These are phyloP conservation scores for Limnephilus auricula DNA, from an alignment of 2,888 invertebrate species.

Conservation along the genomic window DNA sequence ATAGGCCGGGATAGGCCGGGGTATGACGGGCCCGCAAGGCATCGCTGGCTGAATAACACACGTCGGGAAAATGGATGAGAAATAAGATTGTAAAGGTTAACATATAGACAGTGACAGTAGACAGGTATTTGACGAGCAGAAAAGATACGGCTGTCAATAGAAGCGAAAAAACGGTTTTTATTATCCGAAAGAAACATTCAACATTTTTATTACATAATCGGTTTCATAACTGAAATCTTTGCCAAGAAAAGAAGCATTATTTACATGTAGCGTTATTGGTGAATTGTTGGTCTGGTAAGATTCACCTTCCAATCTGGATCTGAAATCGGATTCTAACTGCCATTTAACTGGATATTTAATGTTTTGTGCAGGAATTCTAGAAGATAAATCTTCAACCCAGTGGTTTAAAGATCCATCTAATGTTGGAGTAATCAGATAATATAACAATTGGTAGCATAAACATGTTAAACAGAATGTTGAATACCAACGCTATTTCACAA, in stretches of 20 bases:
- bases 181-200: conserved; percentile 38
- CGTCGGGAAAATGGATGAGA: conserved; percentile 50
- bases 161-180: conserved; percentile 31
- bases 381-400: background rate
- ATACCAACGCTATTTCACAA: background rate
- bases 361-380: background rate
- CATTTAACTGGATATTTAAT: background rate
- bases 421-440: background rate
- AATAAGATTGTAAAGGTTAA: conserved; percentile 55
- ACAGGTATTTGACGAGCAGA: conserved; percentile 53
- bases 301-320: background rate
- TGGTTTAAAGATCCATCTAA: background rate
- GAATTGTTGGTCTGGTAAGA: background rate
- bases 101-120: conserved; percentile 33
- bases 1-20: conserved; percentile 36
- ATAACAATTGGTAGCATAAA: background rate
- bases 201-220: background rate
- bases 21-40: conserved; percentile 30
- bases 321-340: background rate
- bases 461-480: background rate
- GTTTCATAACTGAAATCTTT: background rate
- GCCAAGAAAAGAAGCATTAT: background rate
- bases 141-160: conserved; percentile 42
- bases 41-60: conserved; percentile 32
- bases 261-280: background rate